Evolutionary conservation across 2,113 vertebrate species (phyloP), one percentile per base, ranked within the genome.

Genomic region (Ptychochromis oligacanthus): DNA sequence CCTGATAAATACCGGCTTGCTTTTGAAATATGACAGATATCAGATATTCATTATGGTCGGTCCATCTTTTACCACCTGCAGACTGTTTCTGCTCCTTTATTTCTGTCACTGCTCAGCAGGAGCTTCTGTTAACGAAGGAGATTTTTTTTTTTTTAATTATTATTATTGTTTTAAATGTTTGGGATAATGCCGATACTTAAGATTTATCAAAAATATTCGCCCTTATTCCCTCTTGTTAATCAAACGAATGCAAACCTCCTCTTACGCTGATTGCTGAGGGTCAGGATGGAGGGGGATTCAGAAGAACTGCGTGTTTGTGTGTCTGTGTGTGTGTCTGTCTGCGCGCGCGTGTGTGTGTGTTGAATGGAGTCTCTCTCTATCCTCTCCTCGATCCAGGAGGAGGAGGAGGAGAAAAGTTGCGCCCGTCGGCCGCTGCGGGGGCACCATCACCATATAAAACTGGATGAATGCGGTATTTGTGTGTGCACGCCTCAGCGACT

Each of bases 391-490:
- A 85, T 83, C 74, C 80, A 81, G 74, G 31, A 61, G 83, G 85
- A 67, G 80, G 77, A 88, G 82, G 80, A 90, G 80, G 77, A 88
- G 82, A 78, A 90, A 88, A 94, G 90, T 93, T 90, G 89, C 87
- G 57, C 82, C 86, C 76, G 54, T 84, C 80, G 70, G 81, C 89
- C 77, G 87, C 89, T 90, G 88, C 79, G 86, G 87, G 87, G 87
- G 89, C 92, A 89, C 84, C 85, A 88, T 90, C 84, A 81, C 89
- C 84, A 90, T 88, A 83, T 85, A 82, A 81, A 93, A 84, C 87
- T 85, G 87, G 85, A 93, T 93, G 89, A 90, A 93, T 93, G 91
- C 90, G 76, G 91, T 85, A 85, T 84, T 75, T 86, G 83, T 92
- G 85, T 77, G 81, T 26, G 67, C 28, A 43, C 52, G 49, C 83